Evolutionary conservation across 1,140 invertebrate genomes (phyloP).

Genomic region (Heterodera schachtii): DNA sequence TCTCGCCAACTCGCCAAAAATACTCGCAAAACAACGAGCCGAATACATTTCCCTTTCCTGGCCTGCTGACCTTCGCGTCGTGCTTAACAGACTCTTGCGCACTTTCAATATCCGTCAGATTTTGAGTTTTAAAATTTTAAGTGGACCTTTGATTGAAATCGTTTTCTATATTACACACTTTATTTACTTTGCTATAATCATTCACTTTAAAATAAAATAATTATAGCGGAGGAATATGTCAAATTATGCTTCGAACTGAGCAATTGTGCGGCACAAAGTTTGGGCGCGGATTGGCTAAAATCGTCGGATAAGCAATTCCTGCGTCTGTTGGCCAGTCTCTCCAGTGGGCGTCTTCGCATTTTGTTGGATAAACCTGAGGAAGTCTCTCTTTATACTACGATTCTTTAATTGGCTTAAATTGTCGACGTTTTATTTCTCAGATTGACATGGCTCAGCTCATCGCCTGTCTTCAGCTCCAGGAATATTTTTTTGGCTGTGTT

Average conservation of each 20-base stretch:
- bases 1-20: constrained; percentile 8
- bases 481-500: constrained; percentile 27
- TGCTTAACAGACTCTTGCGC: constrained; percentile 15
- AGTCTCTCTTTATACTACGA: neutral
- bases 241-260: constrained; percentile 7
- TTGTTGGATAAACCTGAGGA: constrained; percentile 20
- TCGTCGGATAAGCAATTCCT: constrained; percentile 20
- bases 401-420: neutral
- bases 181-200: neutral
- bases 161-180: too few relatives aligned
- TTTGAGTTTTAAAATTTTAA: neutral
- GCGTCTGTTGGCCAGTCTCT: constrained; percentile 22
- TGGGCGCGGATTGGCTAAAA: constrained; percentile 17
- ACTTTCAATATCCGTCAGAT: constrained; percentile 26
- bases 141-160: too few relatives aligned
- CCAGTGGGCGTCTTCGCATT: constrained; percentile 17
- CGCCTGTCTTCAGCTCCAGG: constrained; percentile 26
- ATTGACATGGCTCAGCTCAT: constrained; percentile 19
- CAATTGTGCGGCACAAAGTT: constrained; percentile 15
- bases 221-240: constrained; percentile 24
- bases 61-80: constrained; percentile 28
- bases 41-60: constrained; percentile 20
- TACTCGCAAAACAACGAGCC: constrained; percentile 5
- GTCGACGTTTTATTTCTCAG: neutral
- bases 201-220: neutral